Conservation (phyloP, 1,140 invertebrate genomes). For the Whitmania pigra region DNA sequence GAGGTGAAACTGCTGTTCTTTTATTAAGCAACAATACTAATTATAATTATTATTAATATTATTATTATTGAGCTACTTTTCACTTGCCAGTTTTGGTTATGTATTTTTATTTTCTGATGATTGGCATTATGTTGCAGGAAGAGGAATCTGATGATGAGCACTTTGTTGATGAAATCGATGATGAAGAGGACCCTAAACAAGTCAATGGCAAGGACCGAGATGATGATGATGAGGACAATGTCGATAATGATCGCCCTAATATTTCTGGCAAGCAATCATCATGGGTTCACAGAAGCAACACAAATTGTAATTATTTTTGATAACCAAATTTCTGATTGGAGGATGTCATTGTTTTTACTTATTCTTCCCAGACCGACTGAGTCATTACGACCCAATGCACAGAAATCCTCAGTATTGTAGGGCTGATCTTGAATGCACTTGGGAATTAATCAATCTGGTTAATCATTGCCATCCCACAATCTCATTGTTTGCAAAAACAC, state of each 20-base stretch:
- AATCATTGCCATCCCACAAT: constrained; percentile 82
- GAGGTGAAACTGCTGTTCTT: constrained; percentile 1
- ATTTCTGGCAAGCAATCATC: constrained; percentile 16
- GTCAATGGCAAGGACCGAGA: constrained; percentile 32
- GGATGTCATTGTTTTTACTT: constrained; percentile 1
- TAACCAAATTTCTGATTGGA: not conserved
- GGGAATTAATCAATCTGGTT: constrained; percentile 59
- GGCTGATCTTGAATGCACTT: constrained; percentile 53
- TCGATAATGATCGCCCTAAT: not conserved
- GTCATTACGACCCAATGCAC: constrained; percentile 33
- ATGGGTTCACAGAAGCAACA: constrained; percentile 24
- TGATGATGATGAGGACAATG: constrained; percentile 26
- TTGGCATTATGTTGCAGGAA: constrained; percentile 16
- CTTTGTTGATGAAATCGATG: constrained; percentile 29
- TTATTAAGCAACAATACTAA: not conserved
- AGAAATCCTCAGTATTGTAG: constrained; percentile 72
- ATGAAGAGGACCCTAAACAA: constrained; percentile 40
- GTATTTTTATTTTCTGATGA: no score
- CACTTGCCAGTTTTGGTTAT: no score
- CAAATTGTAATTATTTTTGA: not conserved
- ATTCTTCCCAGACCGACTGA: constrained; percentile 27
- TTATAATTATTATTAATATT: no score
- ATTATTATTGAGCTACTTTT: no score
- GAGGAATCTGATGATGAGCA: constrained; percentile 29
- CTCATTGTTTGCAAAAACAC: constrained; percentile 65